Evolutionary conservation across 2,113 vertebrate species (phyloP).

Genomic region (Rhinoptilus africanus): DNA sequence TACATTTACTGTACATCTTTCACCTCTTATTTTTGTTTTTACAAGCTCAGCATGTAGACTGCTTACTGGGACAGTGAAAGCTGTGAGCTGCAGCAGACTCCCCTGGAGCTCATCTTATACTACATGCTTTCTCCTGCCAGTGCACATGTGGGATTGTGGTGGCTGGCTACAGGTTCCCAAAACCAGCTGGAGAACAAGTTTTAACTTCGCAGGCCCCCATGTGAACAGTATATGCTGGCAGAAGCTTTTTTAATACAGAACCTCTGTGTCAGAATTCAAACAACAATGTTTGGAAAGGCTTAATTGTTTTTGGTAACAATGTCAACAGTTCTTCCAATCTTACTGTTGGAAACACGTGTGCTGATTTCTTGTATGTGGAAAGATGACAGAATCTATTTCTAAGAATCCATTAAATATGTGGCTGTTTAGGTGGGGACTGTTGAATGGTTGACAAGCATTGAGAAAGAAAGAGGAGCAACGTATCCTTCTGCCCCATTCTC

Average conservation of each 20-base stretch:
- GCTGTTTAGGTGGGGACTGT: not conserved
- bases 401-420: not conserved
- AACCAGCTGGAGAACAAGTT: conserved; percentile 7
- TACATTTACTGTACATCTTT: not conserved
- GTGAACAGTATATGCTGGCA: not conserved
- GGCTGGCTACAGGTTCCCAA: not conserved
- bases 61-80: not conserved
- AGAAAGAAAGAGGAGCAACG: not conserved
- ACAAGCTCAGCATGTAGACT: not conserved
- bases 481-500: not conserved
- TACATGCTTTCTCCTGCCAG: not conserved
- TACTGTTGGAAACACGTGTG: not conserved
- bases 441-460: not conserved
- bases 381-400: not conserved
- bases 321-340: not conserved
- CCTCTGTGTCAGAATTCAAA: not conserved
- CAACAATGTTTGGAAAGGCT: not conserved
- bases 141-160: not conserved
- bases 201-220: not conserved
- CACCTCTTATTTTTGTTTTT: not conserved
- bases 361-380: not conserved
- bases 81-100: not conserved
- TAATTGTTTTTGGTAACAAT: not conserved
- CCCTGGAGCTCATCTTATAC: not conserved
- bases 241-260: not conserved